Evolutionary conservation across 1,140 invertebrate species (phyloP).

Genomic region (Drosophila athabasca): DNA sequence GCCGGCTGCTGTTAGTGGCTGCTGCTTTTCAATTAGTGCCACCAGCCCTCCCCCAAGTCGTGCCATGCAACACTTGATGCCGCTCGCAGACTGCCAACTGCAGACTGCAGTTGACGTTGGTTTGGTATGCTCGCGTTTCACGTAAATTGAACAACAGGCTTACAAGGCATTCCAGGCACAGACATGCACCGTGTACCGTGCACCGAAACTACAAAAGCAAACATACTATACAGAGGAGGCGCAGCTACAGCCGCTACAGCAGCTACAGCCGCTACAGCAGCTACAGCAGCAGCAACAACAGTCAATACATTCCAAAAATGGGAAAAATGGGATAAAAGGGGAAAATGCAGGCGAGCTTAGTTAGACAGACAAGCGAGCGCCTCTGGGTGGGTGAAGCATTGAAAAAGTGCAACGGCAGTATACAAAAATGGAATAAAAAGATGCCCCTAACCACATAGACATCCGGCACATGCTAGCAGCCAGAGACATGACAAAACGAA

Average conservation of each 20-base stretch:
- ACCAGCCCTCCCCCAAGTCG: constrained; percentile 42
- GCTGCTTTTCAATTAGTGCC: constrained; percentile 79
- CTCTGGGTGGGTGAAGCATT: constrained; percentile 30
- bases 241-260: constrained; percentile 13
- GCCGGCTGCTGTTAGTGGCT: constrained; percentile 52
- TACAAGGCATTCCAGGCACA: constrained; percentile 49
- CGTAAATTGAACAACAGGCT: constrained; percentile 77
- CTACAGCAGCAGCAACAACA: constrained; percentile 11
- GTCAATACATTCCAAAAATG: constrained; percentile 58
- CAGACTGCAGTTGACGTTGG: constrained; percentile 76
- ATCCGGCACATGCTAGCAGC: neutral
- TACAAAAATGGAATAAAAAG: constrained; percentile 37
- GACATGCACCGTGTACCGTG: constrained; percentile 30
- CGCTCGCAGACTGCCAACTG: constrained; percentile 62
- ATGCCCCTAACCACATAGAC: constrained; percentile 42
- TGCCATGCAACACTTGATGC: constrained; percentile 57
- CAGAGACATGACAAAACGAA: neutral
- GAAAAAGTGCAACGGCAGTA: constrained; percentile 65
- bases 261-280: constrained; percentile 15
- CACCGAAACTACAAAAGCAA: constrained; percentile 55
- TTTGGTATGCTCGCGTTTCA: constrained; percentile 54
- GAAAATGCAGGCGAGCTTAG: constrained; percentile 62
- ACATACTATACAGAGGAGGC: constrained; percentile 11
- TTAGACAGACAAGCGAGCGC: constrained; percentile 24
- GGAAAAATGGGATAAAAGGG: constrained; percentile 21